Evolutionary conservation across 2,113 vertebrate species (phyloP).

Genomic region (Perca fluviatilis): DNA sequence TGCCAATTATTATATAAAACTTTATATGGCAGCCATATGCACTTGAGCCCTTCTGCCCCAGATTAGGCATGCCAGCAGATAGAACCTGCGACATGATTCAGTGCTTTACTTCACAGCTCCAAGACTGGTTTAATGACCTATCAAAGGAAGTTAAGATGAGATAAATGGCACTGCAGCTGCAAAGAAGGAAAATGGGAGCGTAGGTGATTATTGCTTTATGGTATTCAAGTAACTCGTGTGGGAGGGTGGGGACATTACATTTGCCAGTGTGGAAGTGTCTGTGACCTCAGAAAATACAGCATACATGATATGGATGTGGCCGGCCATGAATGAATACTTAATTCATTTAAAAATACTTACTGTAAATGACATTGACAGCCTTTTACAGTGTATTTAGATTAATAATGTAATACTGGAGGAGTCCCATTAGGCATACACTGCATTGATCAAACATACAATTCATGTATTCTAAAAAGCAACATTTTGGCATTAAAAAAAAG

Average conservation of each 20-base stretch:
- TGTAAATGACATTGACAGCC: background rate
- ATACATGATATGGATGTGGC: background rate
- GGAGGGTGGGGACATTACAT: conserved; percentile 46
- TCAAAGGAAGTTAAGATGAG: conserved; percentile 74
- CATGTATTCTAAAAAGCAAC: background rate
- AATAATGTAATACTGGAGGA: background rate
- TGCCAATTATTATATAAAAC: conserved; percentile 70
- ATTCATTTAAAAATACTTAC: conserved; percentile 16
- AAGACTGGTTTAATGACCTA: conserved; percentile 81
- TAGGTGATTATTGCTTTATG: conserved; percentile 76
- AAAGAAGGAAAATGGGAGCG: conserved; percentile 54
- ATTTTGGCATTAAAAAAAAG: conserved; percentile 27
- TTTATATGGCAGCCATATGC: conserved; percentile 75
- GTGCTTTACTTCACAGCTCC: conserved; percentile 77
- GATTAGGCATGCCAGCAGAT: conserved; percentile 79
- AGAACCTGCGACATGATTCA: conserved; percentile 79
- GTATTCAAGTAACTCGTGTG: conserved; percentile 60
- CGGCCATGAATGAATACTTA: conserved; percentile 23
- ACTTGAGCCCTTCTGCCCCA: conserved; percentile 69
- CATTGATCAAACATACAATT: conserved; percentile 4
- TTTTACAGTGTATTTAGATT: background rate
- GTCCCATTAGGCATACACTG: background rate
- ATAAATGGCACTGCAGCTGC: conserved; percentile 70
- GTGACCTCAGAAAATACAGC: conserved; percentile 34
- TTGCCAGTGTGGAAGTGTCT: conserved; percentile 20